phyloP scores from a whole-genome alignment of 2,888 invertebrate species.

The Hydroisotoma schaefferi region DNA sequence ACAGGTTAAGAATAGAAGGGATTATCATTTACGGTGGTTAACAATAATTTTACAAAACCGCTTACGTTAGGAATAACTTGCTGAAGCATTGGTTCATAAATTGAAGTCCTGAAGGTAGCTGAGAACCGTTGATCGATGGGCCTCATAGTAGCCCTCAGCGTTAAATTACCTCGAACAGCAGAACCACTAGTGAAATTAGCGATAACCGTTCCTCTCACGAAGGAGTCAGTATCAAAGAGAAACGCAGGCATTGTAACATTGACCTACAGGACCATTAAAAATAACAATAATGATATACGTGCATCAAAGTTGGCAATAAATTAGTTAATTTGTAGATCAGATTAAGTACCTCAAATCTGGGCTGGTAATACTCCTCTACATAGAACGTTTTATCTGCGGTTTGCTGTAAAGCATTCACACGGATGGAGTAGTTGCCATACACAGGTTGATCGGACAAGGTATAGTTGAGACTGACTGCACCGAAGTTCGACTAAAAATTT shows the following conservation, averaged over 20 bases:
- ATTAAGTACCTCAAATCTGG: conserved; percentile 72
- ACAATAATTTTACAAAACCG: background rate
- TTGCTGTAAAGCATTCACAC: conserved; percentile 83
- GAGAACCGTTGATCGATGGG: conserved; percentile 56
- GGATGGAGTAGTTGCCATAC: conserved; percentile 87
- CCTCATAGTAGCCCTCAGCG: conserved; percentile 72
- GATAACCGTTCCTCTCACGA: conserved; percentile 78
- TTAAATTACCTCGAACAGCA: conserved; percentile 83
- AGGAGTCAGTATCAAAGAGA: conserved; percentile 81
- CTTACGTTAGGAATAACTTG: conserved; percentile 11
- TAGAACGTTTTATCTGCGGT: conserved; percentile 78
- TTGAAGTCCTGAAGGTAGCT: background rate
- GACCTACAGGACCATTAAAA: conserved; percentile 54
- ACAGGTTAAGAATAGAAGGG: too few species aligned
- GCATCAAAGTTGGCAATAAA: background rate
- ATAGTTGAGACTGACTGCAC: conserved; percentile 88
- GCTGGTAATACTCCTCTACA: conserved; percentile 94
- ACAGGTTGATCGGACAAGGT: conserved; percentile 86
- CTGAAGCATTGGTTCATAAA: conserved; percentile 1
- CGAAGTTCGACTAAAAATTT: conserved; percentile 83
- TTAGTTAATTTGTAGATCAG: background rate
- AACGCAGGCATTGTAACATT: conserved; percentile 95
- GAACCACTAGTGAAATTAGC: conserved; percentile 95
- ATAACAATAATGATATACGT: background rate
- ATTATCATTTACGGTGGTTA: background rate